Conservation (phyloP, 1,140 invertebrate species). For the Drosophila lacteicornis region DNA sequence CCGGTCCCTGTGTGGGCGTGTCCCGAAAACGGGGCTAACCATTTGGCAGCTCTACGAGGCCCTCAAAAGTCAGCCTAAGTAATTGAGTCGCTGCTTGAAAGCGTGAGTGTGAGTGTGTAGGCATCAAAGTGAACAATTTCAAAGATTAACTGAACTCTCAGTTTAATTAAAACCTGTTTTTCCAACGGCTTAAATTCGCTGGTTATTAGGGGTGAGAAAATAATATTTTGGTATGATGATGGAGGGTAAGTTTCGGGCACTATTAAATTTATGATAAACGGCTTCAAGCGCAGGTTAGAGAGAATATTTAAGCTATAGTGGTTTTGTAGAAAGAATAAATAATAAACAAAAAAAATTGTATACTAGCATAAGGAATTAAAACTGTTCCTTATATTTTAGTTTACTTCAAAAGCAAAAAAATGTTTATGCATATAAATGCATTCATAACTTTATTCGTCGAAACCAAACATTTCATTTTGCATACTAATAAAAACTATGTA, state of each 20-base stretch:
- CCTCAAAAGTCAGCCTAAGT: slow-evolving; percentile 32
- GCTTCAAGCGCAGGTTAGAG: too few species aligned
- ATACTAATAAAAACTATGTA: background rate
- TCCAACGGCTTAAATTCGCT: background rate
- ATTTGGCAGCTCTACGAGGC: slow-evolving; percentile 10
- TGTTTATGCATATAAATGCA: background rate
- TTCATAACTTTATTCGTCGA: background rate
- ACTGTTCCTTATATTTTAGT: background rate
- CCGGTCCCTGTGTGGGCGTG: slow-evolving; percentile 16
- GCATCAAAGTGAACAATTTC: slow-evolving; percentile 30
- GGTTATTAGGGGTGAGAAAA: background rate
- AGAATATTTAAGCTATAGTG: background rate
- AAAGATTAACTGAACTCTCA: slow-evolving; percentile 16
- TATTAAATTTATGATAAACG: background rate
- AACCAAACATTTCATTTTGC: background rate
- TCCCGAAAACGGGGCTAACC: slow-evolving; percentile 7
- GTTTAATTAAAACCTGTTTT: slow-evolving; percentile 37
- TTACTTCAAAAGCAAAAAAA: background rate
- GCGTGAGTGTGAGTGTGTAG: background rate
- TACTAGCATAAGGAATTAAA: background rate
- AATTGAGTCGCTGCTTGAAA: slow-evolving; percentile 25
- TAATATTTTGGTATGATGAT: background rate
- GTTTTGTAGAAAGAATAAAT: background rate
- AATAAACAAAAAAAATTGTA: too few species aligned
- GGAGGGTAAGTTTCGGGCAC: too few species aligned